phyloP scores from a whole-genome alignment of 2,888 invertebrate species.

The Leptinotarsa juncta region DNA sequence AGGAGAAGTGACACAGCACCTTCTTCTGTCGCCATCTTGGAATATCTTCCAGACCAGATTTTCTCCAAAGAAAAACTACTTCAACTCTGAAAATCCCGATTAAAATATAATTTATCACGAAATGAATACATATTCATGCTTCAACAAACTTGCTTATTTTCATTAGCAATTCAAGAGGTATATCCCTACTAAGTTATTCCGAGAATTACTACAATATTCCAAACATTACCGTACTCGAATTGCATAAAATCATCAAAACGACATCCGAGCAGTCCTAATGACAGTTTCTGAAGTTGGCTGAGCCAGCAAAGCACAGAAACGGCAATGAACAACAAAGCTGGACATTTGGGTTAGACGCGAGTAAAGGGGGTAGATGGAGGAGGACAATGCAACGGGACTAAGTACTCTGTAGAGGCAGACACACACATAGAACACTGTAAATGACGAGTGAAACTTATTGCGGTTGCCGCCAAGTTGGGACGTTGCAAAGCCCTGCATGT shows the following conservation, averaged over 20 bases:
- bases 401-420: slow-evolving; percentile 32
- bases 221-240: slow-evolving; percentile 27
- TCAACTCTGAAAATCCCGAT: neutral
- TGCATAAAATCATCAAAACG: slow-evolving; percentile 40
- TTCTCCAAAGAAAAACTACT: neutral
- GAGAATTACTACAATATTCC: slow-evolving; percentile 19
- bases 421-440: slow-evolving; percentile 36
- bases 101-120: neutral
- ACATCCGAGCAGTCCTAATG: slow-evolving; percentile 37
- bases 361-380: slow-evolving; percentile 1
- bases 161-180: slow-evolving; percentile 15
- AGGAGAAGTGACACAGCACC: no score
- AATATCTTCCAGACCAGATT: neutral
- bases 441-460: slow-evolving; percentile 45
- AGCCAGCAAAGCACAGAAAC: slow-evolving; percentile 18
- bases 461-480: slow-evolving; percentile 38
- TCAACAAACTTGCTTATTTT: slow-evolving; percentile 6
- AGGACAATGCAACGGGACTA: slow-evolving; percentile 34
- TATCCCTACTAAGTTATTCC: slow-evolving; percentile 1
- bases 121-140: slow-evolving; percentile 16
- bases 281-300: slow-evolving; percentile 34
- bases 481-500: slow-evolving; percentile 28
- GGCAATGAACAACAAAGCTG: slow-evolving; percentile 37
- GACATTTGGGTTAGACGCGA: slow-evolving; percentile 23
- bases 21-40: neutral